Evolutionary conservation across 2,888 invertebrate species (phyloP).

Genomic region (Hipparchia semele): DNA sequence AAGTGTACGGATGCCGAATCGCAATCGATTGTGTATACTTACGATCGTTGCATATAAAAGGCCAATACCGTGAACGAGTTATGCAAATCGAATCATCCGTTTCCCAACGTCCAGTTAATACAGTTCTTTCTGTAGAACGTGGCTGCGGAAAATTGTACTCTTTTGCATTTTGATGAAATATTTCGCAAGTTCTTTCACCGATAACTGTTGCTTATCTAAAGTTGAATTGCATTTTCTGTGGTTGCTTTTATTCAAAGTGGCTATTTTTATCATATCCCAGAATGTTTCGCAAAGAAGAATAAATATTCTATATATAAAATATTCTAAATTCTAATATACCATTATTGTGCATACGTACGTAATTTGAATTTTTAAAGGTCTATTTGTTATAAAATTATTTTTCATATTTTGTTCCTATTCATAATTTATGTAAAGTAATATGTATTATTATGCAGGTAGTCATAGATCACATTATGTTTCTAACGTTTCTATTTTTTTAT

Average conservation of each 20-base stretch:
- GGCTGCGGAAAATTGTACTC: conserved; percentile 64
- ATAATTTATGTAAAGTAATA: no score
- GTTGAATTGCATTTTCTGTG: conserved; percentile 35
- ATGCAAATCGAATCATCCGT: conserved; percentile 79
- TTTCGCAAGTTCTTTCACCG: conserved; percentile 47
- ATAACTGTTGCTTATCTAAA: conserved; percentile 38
- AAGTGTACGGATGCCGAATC: not conserved
- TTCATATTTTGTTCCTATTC: no score
- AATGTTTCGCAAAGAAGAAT: not conserved
- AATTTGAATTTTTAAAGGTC: no score
- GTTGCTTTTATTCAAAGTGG: conserved; percentile 20
- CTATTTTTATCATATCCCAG: not conserved
- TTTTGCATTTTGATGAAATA: conserved; percentile 79
- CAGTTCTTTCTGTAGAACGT: conserved; percentile 67
- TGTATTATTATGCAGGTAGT: no score
- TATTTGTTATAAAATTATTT: no score
- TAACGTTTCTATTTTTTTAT: no score
- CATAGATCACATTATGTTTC: no score
- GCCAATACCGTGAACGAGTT: conserved; percentile 64
- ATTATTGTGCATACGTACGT: no score
- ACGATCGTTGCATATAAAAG: conserved; percentile 5
- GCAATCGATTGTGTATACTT: not conserved
- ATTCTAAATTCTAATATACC: no score
- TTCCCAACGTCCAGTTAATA: conserved; percentile 76
- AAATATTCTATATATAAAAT: no score